These are phyloP conservation scores for Leptinotarsa defecta DNA, from an alignment of 1,140 invertebrate species.

Conservation along the genomic window DNA sequence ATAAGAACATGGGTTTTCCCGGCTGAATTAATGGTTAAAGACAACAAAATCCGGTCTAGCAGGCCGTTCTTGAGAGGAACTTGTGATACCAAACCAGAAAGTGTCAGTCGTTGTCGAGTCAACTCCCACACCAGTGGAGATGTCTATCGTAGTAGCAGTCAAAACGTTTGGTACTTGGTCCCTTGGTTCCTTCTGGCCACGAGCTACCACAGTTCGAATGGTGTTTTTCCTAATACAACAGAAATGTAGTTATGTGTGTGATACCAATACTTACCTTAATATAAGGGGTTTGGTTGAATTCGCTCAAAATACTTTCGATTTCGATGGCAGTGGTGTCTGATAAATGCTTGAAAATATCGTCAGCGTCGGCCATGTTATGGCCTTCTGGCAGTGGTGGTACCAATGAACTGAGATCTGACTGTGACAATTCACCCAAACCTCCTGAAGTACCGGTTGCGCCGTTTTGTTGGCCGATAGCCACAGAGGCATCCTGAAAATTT, in stretches of 20 bases:
- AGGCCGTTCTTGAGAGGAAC: too few species aligned
- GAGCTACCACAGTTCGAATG: not conserved
- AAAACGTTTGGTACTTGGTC: too few species aligned
- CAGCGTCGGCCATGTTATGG: constrained; percentile 64
- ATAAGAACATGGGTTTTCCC: too few species aligned
- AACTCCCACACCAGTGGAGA: too few species aligned
- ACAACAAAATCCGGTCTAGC: too few species aligned
- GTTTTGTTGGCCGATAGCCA: constrained; percentile 53
- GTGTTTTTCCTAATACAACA: not conserved
- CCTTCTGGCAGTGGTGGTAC: constrained; percentile 61
- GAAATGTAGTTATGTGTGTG: too few species aligned
- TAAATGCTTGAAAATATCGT: constrained; percentile 73
- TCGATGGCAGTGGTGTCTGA: constrained; percentile 68
- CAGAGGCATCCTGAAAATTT: constrained; percentile 55
- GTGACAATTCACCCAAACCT: constrained; percentile 65
- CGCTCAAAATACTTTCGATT: constrained; percentile 61
- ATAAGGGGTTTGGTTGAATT: constrained; percentile 58
- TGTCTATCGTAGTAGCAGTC: too few species aligned
- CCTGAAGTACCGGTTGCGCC: constrained; percentile 45
- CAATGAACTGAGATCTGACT: constrained; percentile 69
- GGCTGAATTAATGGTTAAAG: too few species aligned
- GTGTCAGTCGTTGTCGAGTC: too few species aligned
- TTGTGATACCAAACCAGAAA: too few species aligned
- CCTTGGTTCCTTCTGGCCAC: too few species aligned
- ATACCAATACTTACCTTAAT: constrained; percentile 57